These are phyloP conservation scores for Canis aureus DNA, from an alignment of 2,113 vertebrate genomes.

Conservation along the genomic window DNA sequence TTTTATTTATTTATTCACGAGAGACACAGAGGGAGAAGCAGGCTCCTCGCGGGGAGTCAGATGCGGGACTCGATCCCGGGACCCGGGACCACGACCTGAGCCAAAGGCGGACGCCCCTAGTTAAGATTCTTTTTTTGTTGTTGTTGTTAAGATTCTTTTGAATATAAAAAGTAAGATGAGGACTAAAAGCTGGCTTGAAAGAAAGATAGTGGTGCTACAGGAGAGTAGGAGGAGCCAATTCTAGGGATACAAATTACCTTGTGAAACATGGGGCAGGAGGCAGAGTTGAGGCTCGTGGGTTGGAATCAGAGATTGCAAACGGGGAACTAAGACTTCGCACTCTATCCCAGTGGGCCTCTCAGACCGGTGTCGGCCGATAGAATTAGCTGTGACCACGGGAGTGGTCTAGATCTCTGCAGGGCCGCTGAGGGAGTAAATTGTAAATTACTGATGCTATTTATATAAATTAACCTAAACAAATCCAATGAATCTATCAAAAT, in stretches of 20 bases:
- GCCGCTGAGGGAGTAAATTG: background rate
- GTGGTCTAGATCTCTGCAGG: background rate
- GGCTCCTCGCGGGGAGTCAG: too few species aligned
- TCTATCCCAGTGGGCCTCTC: background rate
- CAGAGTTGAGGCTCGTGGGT: background rate
- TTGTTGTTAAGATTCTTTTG: background rate
- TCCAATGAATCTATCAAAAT: background rate
- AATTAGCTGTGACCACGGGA: background rate
- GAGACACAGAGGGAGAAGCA: too few species aligned
- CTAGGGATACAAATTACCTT: background rate
- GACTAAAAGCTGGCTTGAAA: background rate
- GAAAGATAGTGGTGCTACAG: background rate
- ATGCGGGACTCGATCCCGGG: too few species aligned
- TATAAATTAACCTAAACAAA: background rate
- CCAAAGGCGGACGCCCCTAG: too few species aligned
- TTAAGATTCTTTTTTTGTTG: too few species aligned
- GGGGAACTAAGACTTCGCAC: background rate
- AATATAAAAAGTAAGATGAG: background rate
- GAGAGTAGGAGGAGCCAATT: background rate
- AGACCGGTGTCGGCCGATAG: background rate
- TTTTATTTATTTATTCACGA: too few species aligned
- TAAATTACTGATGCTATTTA: background rate
- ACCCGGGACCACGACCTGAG: too few species aligned
- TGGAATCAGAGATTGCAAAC: background rate
- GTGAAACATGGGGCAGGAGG: background rate